Evolutionary conservation across 2,113 vertebrate species (phyloP).

Genomic region (Oncorhynchus clarkii): DNA sequence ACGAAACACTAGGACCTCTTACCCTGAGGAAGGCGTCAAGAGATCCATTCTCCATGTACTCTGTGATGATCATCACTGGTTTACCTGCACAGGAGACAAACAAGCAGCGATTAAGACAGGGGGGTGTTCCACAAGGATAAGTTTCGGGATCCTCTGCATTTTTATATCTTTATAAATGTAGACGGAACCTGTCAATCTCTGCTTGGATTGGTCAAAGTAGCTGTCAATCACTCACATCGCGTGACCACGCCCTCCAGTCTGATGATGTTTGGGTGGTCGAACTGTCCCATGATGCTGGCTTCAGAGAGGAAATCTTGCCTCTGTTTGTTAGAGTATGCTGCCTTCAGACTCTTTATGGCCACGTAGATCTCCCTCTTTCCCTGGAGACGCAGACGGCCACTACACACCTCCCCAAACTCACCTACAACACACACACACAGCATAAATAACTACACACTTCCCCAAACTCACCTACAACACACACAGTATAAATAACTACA

Average conservation of each 20-base stretch:
- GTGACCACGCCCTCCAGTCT: conserved; percentile 76
- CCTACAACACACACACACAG: conserved; percentile 42
- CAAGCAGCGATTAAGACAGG: not conserved
- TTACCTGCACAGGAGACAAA: conserved; percentile 79
- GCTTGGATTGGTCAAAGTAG: not conserved
- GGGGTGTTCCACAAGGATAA: not conserved
- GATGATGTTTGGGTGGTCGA: conserved; percentile 78
- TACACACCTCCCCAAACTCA: conserved; percentile 77
- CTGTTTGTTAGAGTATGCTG: conserved; percentile 75
- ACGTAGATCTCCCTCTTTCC: conserved; percentile 76
- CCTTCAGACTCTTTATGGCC: conserved; percentile 77
- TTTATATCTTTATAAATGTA: not conserved
- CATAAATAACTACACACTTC: too few relatives aligned
- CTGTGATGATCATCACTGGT: conserved; percentile 97
- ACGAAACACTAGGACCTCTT: not conserved
- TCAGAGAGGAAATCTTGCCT: conserved; percentile 75
- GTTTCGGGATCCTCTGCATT: too few relatives aligned
- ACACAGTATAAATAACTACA: too few relatives aligned
- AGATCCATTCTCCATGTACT: conserved; percentile 99
- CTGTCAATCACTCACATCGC: conserved; percentile 64
- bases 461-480: too few relatives aligned
- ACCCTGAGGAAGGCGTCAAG: conserved; percentile 97
- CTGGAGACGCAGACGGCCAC: conserved; percentile 70
- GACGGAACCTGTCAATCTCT: not conserved
- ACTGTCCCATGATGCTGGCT: conserved; percentile 79